Percentiles rank a stretch among this genome's conserved stretches.
phyloP scores from a whole-genome alignment of 2,797 vertebrate species.

The Arrhamphus sclerolepis region DNA sequence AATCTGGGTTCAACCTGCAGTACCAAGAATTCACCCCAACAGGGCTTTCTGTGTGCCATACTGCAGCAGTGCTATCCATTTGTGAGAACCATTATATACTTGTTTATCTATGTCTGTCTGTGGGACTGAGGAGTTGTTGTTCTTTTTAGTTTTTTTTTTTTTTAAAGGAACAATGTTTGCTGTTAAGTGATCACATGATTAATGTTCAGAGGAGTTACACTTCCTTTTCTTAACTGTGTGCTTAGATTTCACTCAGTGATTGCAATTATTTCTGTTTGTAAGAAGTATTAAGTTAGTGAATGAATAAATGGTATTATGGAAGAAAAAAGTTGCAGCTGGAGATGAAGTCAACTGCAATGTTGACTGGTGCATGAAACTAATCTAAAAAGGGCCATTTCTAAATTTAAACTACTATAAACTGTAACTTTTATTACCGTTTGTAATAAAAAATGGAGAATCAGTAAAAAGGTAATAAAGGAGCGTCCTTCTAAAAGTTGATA shows the following conservation, averaged over 20 bases:
- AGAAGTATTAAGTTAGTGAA: no score
- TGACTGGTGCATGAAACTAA: no score
- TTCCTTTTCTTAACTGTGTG: no score
- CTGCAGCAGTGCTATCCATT: conserved; percentile 50
- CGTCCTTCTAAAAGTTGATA: no score
- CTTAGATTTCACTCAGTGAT: no score
- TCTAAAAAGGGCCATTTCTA: no score
- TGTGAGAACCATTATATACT: conserved; percentile 46
- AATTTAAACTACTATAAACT: no score
- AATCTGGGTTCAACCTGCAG: conserved; percentile 34
- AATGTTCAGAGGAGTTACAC: background rate
- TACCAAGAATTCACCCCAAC: conserved; percentile 77
- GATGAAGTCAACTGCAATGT: background rate
- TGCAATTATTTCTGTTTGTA: no score
- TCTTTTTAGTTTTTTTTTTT: fast-evolving
- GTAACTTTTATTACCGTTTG: no score
- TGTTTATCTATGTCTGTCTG: conserved; percentile 68
- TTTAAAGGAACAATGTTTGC: background rate
- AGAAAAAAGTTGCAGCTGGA: background rate
- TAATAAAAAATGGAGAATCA: no score
- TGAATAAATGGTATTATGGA: background rate
- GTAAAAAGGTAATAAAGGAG: no score
- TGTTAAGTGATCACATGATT: background rate
- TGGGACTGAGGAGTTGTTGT: conserved; percentile 7
- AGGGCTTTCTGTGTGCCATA: conserved; percentile 64